Conservation (phyloP, 1,140 invertebrate genomes). For the Samia ricini region DNA sequence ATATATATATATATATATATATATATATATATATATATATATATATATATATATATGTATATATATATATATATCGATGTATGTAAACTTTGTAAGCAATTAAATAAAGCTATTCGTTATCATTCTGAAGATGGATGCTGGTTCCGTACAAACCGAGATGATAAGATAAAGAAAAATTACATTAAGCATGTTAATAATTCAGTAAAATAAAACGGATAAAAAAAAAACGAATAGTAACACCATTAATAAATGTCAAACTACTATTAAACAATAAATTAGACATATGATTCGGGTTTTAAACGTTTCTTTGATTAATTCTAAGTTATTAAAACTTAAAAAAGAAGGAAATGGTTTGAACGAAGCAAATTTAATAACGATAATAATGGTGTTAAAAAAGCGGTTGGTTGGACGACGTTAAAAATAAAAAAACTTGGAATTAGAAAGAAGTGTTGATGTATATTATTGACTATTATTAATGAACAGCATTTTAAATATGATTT, state of each 20-base stretch:
- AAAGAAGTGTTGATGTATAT: slow-evolving; percentile 33
- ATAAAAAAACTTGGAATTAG: slow-evolving; percentile 20
- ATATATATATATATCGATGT: too few relatives aligned
- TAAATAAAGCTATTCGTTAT: too few relatives aligned
- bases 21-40: too few relatives aligned
- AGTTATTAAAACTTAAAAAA: slow-evolving; percentile 36
- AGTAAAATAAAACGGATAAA: slow-evolving; percentile 19
- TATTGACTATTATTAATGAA: too few relatives aligned
- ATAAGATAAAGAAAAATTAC: too few relatives aligned
- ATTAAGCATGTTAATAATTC: slow-evolving; percentile 25
- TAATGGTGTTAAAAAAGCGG: slow-evolving; percentile 36
- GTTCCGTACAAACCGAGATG: too few relatives aligned
- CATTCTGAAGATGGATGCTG: too few relatives aligned
- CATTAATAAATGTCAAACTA: slow-evolving; percentile 48
- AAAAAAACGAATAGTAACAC: slow-evolving; percentile 32
- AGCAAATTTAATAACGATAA: slow-evolving; percentile 32
- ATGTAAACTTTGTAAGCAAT: too few relatives aligned
- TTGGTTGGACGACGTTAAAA: slow-evolving; percentile 27
- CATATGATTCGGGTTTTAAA: slow-evolving; percentile 44
- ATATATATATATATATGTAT: too few relatives aligned
- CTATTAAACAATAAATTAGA: slow-evolving; percentile 36
- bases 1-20: too few relatives aligned
- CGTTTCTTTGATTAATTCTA: too few relatives aligned
- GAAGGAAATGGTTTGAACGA: slow-evolving; percentile 18
- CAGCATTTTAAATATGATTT: slow-evolving; percentile 40